phyloP scores from a whole-genome alignment of 2,113 vertebrate genomes.

The Psophia crepitans region DNA sequence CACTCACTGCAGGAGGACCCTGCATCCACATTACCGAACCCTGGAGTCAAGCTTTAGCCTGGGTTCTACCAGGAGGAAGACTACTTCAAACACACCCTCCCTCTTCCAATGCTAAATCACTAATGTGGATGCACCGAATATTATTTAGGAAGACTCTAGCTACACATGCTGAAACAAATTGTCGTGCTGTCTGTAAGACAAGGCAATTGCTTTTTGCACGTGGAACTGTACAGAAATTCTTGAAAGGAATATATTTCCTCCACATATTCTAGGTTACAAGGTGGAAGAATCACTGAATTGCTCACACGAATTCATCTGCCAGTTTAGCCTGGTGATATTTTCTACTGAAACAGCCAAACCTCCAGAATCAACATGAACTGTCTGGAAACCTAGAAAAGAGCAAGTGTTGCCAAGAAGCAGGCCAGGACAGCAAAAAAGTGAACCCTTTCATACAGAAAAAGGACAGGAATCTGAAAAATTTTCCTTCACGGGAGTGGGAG shows the following conservation, averaged over 20 bases:
- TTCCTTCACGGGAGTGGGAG: background rate
- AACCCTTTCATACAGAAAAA: background rate
- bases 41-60: background rate
- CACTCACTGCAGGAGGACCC: background rate
- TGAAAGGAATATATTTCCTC: background rate
- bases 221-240: background rate
- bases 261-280: background rate
- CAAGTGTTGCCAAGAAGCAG: background rate
- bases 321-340: background rate
- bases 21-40: fast-evolving
- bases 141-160: background rate
- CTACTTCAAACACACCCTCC: too few species aligned
- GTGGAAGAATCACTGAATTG: background rate
- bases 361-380: background rate
- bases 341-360: background rate
- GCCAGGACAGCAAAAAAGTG: background rate
- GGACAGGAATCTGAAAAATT: background rate
- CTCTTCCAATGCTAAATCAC: background rate
- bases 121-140: background rate
- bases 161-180: background rate
- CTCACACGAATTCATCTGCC: background rate
- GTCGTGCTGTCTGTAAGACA: background rate
- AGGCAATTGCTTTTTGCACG: background rate
- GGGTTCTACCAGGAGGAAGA: background rate
- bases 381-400: background rate